Conservation (phyloP, 2,797 vertebrate species). For the Macropodus opercularis region DNA sequence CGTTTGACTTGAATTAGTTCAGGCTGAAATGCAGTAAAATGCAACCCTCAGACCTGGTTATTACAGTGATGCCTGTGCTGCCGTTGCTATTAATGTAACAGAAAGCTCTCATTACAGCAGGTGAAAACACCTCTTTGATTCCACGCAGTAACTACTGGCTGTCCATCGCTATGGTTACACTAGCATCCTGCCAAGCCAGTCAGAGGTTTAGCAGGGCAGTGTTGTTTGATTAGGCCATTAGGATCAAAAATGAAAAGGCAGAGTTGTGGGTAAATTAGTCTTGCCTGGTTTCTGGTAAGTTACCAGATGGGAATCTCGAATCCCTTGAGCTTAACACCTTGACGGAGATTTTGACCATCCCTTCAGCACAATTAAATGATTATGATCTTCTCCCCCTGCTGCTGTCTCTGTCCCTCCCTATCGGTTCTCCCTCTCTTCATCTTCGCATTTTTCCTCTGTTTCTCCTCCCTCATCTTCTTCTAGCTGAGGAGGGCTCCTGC, state of each 20-base stretch:
- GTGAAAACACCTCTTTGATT: slow-evolving; percentile 49
- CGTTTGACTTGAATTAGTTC: slow-evolving; percentile 38
- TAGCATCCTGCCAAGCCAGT: slow-evolving; percentile 42
- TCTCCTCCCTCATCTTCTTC: slow-evolving; percentile 59
- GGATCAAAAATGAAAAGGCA: slow-evolving; percentile 42
- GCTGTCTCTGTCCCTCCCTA: slow-evolving; percentile 49
- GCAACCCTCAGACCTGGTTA: slow-evolving; percentile 35
- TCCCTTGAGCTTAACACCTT: slow-evolving; percentile 56
- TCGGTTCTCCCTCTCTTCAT: slow-evolving; percentile 36
- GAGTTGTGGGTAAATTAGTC: slow-evolving; percentile 31
- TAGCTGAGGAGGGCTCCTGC: slow-evolving; percentile 61
- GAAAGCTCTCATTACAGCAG: slow-evolving; percentile 48
- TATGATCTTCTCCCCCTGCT: slow-evolving; percentile 74
- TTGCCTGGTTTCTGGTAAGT: slow-evolving; percentile 41
- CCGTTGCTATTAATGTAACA: slow-evolving; percentile 34
- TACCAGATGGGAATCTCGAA: slow-evolving; percentile 57
- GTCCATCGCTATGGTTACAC: slow-evolving; percentile 68
- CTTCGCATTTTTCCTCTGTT: slow-evolving; percentile 39
- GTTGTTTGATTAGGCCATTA: slow-evolving; percentile 33
- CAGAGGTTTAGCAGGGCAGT: slow-evolving; percentile 34
- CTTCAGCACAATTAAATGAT: slow-evolving; percentile 83
- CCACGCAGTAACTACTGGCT: slow-evolving; percentile 38
- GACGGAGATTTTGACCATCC: slow-evolving; percentile 73
- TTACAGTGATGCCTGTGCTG: slow-evolving; percentile 28
- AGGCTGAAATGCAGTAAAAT: slow-evolving; percentile 36